Base-by-base conservation (phyloP, 2,113 vertebrate genomes). In the Desmodus rotundus region DNA sequence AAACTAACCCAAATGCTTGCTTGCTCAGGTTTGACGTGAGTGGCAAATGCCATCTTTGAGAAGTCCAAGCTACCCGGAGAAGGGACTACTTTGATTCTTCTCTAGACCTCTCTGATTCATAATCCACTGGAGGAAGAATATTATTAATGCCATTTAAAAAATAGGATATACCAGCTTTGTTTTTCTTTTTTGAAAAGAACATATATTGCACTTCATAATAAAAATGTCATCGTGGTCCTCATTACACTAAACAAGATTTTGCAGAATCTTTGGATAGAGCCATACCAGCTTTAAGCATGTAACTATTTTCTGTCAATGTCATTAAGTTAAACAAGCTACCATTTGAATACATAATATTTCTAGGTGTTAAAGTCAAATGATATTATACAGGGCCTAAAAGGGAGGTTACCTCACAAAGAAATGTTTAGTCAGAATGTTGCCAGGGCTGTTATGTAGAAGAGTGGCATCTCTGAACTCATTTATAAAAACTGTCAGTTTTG, bases 1-100 rank as follows among this genome's bases (percentile, higher is more conserved):
- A 87, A 95, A 94, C 41, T 86, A 96, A 33, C 91, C 96, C 96
- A 74, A 84, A 95, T 15, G 58, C 63, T 43, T 15, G 58, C 63
- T 43, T 43, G 63, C 41, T 58, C 52, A 31, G 78, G 63, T 36
- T 93, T 78, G 41, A 43, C 97, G 91, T 63, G 24, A 93, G 86
- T n/a, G 89, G 33, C 22, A 74, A 38, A 58, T 87, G 78, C 0
- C 92, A 83, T 15, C 81, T 96, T 41, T 65, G 41, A 67, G 84
- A 96, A 36, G 43, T 91, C 97, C 38, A 1, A 87, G 87, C 93
- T 36, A 74, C 72, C 91, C 65, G 28, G 24, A 84, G 2, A 5
- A 45, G 19, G 36, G 0, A 10, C 77, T 67, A 93, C 61, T 67
- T 82, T 12, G 38, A 2, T 38, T 77, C 89, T 16, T 47, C 2